Conservation (phyloP, 2,888 invertebrate genomes). For the Charanyca ferruginea region DNA sequence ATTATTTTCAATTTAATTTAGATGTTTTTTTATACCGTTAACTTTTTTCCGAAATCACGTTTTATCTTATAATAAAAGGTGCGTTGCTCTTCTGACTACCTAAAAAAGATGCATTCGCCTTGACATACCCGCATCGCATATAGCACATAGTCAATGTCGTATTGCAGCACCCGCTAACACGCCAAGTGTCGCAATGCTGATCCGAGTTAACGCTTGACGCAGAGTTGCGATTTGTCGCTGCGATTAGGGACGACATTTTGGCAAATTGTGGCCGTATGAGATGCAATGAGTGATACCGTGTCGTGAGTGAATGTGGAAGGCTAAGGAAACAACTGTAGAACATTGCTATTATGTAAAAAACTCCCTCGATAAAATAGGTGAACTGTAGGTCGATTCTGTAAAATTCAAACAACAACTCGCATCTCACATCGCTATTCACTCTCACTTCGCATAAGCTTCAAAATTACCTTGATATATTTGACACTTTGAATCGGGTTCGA, state of each 20-base stretch:
- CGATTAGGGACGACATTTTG: constrained; percentile 18
- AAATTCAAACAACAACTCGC: too few species aligned
- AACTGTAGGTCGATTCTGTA: too few species aligned
- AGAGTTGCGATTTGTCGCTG: constrained; percentile 41
- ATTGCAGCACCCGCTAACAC: constrained; percentile 67
- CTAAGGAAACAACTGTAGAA: too few species aligned
- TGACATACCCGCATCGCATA: constrained; percentile 60
- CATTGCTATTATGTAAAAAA: too few species aligned
- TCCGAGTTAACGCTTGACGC: constrained; percentile 37
- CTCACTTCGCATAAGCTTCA: too few species aligned
- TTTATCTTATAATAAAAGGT: constrained; percentile 10
- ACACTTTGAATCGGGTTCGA: too few species aligned
- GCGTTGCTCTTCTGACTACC: constrained; percentile 31
- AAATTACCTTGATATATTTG: too few species aligned
- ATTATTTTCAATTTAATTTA: not conserved
- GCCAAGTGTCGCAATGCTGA: constrained; percentile 70
- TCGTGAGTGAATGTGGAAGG: not conserved
- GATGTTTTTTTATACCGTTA: not conserved
- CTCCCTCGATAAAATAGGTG: too few species aligned
- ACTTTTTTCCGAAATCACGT: constrained; percentile 3
- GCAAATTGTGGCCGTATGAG: constrained; percentile 1
- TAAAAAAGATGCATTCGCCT: constrained; percentile 49
- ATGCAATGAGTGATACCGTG: not conserved
- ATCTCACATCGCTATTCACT: too few species aligned
- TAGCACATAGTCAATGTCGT: constrained; percentile 70